Conservation (phyloP, 2,888 invertebrate genomes). For the Piscicola geometra region DNA sequence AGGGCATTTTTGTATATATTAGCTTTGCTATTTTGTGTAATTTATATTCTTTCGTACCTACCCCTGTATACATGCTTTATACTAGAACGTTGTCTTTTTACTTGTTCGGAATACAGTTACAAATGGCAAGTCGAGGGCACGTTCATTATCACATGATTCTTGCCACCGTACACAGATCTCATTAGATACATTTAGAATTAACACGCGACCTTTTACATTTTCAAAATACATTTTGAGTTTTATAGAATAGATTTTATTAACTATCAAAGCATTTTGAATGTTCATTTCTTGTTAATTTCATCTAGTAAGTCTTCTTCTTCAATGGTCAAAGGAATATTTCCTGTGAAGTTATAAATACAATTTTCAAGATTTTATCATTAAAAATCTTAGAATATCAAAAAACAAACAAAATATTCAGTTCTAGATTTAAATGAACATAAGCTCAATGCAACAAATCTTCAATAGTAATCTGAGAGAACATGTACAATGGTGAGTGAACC, state of each 20-base stretch:
- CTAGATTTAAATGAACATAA: not conserved
- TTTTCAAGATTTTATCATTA: not conserved
- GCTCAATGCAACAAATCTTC: not conserved
- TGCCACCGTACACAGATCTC: not conserved
- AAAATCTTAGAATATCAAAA: slow-evolving; percentile 1
- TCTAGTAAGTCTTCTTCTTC: not conserved
- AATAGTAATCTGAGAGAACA: not conserved
- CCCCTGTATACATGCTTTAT: slow-evolving; percentile 1
- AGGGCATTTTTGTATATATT: not conserved
- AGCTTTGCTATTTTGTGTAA: not conserved
- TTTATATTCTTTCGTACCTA: not conserved
- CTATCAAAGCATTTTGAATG: not conserved
- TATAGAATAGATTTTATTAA: not conserved
- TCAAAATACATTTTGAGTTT: not conserved
- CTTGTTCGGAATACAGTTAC: no score
- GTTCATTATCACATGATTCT: not conserved
- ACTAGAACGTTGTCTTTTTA: not conserved
- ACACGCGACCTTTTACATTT: not conserved
- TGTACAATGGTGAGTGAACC: no score
- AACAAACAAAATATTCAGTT: not conserved
- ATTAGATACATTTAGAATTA: not conserved
- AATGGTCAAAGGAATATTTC: slow-evolving; percentile 23
- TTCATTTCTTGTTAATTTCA: not conserved
- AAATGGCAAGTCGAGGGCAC: not conserved
- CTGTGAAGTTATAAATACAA: slow-evolving; percentile 1